Evolutionary conservation across 2,113 vertebrate genomes (phyloP).

Genomic region (Charadrius vociferus): DNA sequence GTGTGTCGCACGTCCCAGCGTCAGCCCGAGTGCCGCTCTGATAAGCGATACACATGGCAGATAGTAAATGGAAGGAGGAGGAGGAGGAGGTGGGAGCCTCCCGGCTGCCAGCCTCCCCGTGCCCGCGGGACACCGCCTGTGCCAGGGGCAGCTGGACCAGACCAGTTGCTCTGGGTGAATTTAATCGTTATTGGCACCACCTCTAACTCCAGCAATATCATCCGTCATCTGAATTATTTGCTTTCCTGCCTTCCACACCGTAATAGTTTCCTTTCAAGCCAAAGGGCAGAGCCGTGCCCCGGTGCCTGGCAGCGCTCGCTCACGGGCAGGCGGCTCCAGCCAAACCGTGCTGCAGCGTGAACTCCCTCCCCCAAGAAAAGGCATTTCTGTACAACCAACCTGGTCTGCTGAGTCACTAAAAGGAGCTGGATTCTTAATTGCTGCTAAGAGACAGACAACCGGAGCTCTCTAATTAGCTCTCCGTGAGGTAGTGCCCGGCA

Average conservation of each 20-base stretch:
- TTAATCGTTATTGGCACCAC: constrained; percentile 30
- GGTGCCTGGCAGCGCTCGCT: background rate
- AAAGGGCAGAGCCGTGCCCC: background rate
- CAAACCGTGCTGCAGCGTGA: background rate
- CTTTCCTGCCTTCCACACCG: background rate
- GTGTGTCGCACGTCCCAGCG: background rate
- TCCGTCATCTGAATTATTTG: constrained; percentile 24
- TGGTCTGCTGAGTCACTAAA: constrained; percentile 18
- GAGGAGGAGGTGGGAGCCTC: background rate
- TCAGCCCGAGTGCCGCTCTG: background rate
- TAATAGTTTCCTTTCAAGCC: background rate
- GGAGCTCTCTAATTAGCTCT: background rate
- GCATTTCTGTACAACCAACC: background rate
- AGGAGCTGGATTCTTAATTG: background rate
- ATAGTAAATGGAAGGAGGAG: background rate
- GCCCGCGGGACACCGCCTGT: background rate
- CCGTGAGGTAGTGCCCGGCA: background rate
- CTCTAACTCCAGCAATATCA: background rate
- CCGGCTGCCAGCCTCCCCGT: background rate
- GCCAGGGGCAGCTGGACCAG: constrained; percentile 24
- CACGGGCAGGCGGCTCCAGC: background rate
- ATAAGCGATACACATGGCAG: background rate
- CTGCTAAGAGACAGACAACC: background rate
- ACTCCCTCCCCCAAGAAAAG: background rate
- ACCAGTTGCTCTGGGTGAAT: background rate